Evolutionary conservation across 2,888 invertebrate genomes (phyloP).

Genomic region (Heliconius charithonia): DNA sequence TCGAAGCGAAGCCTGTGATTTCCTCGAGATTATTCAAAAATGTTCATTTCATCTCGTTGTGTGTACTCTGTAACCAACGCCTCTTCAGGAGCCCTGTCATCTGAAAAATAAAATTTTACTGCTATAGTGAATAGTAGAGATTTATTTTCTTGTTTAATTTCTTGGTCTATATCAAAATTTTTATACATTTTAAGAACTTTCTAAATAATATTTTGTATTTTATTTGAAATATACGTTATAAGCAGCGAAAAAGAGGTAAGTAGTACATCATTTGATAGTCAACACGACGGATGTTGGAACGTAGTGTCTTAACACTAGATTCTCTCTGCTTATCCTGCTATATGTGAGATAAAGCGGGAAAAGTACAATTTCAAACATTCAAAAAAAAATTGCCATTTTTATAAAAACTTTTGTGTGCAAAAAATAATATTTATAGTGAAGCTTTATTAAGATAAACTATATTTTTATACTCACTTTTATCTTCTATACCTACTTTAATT

Average conservation of each 20-base stretch:
- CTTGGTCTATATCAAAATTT: neutral
- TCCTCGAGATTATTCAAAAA: conserved; percentile 62
- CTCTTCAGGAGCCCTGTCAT: conserved; percentile 80
- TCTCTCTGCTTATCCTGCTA: no score
- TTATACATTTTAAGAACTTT: neutral
- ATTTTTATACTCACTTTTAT: neutral
- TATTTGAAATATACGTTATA: neutral
- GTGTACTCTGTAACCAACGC: conserved; percentile 74
- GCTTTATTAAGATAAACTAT: neutral
- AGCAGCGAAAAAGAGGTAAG: neutral
- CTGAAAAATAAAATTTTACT: conserved; percentile 61
- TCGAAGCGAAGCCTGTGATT: conserved; percentile 52
- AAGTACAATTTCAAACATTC: no score
- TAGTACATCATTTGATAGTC: neutral
- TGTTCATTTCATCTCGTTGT: conserved; percentile 68
- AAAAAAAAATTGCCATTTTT: no score
- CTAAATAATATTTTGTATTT: neutral
- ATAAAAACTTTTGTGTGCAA: neutral
- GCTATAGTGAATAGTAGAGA: neutral
- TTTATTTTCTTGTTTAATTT: neutral
- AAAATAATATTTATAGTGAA: neutral
- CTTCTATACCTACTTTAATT: neutral
- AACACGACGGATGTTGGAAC: neutral
- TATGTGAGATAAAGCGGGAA: no score
- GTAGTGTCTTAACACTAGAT: no score